phyloP scores from a whole-genome alignment of 2,888 invertebrate species.

The Graphium colonna region DNA sequence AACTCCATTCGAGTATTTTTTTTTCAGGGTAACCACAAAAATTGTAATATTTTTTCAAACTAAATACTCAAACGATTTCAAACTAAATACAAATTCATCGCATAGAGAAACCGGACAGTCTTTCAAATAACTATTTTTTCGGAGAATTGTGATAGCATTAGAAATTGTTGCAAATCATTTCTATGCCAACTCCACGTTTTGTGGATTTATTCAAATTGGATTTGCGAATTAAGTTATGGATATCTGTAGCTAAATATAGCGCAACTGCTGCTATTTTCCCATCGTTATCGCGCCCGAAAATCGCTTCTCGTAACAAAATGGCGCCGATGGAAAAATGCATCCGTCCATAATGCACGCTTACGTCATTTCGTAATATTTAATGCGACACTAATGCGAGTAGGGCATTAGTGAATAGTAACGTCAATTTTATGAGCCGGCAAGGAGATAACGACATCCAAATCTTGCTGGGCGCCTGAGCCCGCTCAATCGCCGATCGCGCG shows the following conservation, averaged over 20 bases:
- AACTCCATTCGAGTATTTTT: too few species aligned
- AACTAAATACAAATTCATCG: too few species aligned
- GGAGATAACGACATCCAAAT: constrained; percentile 53
- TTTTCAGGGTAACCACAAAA: too few species aligned
- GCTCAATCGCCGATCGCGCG: constrained; percentile 20
- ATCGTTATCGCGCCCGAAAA: not conserved
- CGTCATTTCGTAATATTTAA: constrained; percentile 63
- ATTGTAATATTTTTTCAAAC: too few species aligned
- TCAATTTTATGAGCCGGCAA: constrained; percentile 61
- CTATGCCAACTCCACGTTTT: too few species aligned
- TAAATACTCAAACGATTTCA: too few species aligned
- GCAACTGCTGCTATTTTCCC: not conserved
- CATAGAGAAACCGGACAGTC: too few species aligned
- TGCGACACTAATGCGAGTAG: constrained; percentile 66
- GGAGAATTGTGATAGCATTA: too few species aligned
- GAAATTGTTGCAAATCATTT: too few species aligned
- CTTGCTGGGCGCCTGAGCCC: constrained; percentile 34
- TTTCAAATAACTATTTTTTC: too few species aligned
- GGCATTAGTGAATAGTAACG: constrained; percentile 68
- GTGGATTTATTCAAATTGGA: too few species aligned
- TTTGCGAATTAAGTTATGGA: too few species aligned
- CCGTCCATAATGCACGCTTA: constrained; percentile 34
- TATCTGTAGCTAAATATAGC: not conserved
- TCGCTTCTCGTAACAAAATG: constrained; percentile 7
- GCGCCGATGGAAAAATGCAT: constrained; percentile 33